Evolutionary conservation across 2,888 invertebrate species (phyloP).

Genomic region (Willowsia nigromaculata): DNA sequence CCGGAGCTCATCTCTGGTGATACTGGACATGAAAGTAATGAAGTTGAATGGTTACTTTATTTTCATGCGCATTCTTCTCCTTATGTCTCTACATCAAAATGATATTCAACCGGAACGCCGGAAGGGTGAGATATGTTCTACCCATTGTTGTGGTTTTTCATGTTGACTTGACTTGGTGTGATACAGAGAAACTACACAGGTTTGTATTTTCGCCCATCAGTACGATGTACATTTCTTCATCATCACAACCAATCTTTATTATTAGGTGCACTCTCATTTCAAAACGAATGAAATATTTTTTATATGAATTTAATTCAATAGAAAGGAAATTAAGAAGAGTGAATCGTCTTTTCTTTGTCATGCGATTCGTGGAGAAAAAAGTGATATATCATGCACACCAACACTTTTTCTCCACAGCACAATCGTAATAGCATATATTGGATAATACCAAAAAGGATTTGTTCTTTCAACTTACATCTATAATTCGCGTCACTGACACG

Average conservation of each 20-base stretch:
- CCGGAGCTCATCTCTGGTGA: background rate
- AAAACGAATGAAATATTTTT: conserved; percentile 56
- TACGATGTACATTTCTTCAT: background rate
- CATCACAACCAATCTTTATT: conserved; percentile 5
- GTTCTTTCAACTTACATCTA: too few relatives aligned
- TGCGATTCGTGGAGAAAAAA: conserved; percentile 42
- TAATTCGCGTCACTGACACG: conserved; percentile 72
- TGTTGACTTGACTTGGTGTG: conserved; percentile 32
- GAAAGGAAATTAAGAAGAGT: conserved; percentile 75
- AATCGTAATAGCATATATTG: too few relatives aligned
- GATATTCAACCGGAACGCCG: conserved; percentile 70
- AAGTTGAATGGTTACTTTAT: conserved; percentile 8
- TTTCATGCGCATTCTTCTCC: conserved; percentile 46
- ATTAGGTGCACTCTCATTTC: conserved; percentile 57
- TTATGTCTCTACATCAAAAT: conserved; percentile 41
- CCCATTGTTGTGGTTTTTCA: conserved; percentile 57
- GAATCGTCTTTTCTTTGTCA: conserved; percentile 70
- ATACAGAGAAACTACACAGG: background rate
- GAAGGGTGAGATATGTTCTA: conserved; percentile 70
- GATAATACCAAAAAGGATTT: too few relatives aligned
- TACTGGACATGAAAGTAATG: conserved; percentile 57
- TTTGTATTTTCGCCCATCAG: conserved; percentile 13
- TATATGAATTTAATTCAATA: conserved; percentile 71
- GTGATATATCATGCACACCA: conserved; percentile 56
- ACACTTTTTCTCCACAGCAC: background rate